phyloP scores from a whole-genome alignment of 2,888 invertebrate genomes.

The Melieria crassipennis region DNA sequence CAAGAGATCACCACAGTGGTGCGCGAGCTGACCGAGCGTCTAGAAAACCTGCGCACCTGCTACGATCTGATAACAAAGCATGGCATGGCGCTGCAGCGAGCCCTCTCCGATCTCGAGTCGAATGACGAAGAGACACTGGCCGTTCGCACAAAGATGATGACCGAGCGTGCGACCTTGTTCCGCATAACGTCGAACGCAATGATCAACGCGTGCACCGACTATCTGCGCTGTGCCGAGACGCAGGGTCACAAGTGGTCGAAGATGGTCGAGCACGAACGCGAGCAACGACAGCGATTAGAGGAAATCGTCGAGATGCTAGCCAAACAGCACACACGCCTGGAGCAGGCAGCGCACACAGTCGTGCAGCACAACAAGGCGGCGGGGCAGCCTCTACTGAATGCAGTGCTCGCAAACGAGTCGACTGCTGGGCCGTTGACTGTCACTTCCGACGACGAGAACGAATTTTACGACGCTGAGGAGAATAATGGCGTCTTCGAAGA shows the following conservation, averaged over 20 bases:
- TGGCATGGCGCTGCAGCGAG: conserved; percentile 83
- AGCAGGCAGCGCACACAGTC: conserved; percentile 79
- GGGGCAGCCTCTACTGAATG: conserved; percentile 39
- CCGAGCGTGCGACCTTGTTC: conserved; percentile 94
- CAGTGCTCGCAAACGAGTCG: conserved; percentile 38
- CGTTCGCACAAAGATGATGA: conserved; percentile 86
- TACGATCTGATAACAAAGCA: conserved; percentile 91
- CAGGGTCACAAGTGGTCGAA: conserved; percentile 94
- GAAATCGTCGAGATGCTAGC: conserved; percentile 98
- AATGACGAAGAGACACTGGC: conserved; percentile 75
- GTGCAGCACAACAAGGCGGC: conserved; percentile 52
- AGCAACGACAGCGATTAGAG: conserved; percentile 90
- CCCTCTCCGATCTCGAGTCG: conserved; percentile 81
- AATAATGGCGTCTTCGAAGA: conserved; percentile 53
- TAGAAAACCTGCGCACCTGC: conserved; percentile 92
- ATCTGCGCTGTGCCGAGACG: conserved; percentile 86
- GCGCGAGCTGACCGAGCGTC: conserved; percentile 77
- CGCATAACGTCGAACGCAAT: conserved; percentile 95
- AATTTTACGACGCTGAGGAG: conserved; percentile 78
- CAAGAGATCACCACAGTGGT: conserved; percentile 72
- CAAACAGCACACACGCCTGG: conserved; percentile 94
- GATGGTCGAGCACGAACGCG: conserved; percentile 92
- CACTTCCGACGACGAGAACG: conserved; percentile 75
- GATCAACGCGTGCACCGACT: conserved; percentile 95
- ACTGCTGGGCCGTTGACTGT: conserved; percentile 50